Conservation (phyloP, 2,113 vertebrate species). For the Eubucco bourcierii region DNA sequence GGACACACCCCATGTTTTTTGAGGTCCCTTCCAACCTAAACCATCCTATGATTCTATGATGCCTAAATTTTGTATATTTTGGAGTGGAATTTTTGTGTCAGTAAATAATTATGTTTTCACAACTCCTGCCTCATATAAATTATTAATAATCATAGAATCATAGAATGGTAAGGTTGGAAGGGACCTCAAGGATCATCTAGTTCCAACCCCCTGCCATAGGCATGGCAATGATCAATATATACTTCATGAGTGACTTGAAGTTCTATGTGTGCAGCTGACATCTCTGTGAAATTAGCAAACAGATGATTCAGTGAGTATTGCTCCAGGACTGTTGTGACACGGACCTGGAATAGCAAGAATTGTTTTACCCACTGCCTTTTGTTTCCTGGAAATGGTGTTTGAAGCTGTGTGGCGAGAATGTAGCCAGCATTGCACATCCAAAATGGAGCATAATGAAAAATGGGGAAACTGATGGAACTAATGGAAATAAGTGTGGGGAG, state of each 20-base stretch:
- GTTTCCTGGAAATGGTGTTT: not conserved
- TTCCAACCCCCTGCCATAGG: too few species aligned
- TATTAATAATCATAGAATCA: too few species aligned
- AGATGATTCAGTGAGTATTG: not conserved
- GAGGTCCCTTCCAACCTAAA: too few species aligned
- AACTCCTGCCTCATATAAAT: too few species aligned
- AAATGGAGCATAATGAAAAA: not conserved
- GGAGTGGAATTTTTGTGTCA: too few species aligned
- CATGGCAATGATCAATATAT: not conserved
- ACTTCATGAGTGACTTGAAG: not conserved
- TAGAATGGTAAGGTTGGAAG: too few species aligned
- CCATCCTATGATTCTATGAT: too few species aligned
- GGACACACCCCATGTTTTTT: too few species aligned
- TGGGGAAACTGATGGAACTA: not conserved
- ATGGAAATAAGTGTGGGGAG: not conserved
- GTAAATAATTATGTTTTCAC: too few species aligned
- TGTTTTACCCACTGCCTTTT: not conserved
- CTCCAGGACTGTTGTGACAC: not conserved
- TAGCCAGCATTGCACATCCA: not conserved
- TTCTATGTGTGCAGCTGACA: not conserved
- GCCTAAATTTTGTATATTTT: too few species aligned
- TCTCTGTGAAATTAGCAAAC: not conserved
- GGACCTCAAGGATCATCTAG: too few species aligned
- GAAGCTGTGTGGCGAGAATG: not conserved
- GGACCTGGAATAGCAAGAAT: not conserved